These are phyloP conservation scores for Diabrotica virgifera DNA, from an alignment of 1,140 invertebrate genomes.

Conservation along the genomic window DNA sequence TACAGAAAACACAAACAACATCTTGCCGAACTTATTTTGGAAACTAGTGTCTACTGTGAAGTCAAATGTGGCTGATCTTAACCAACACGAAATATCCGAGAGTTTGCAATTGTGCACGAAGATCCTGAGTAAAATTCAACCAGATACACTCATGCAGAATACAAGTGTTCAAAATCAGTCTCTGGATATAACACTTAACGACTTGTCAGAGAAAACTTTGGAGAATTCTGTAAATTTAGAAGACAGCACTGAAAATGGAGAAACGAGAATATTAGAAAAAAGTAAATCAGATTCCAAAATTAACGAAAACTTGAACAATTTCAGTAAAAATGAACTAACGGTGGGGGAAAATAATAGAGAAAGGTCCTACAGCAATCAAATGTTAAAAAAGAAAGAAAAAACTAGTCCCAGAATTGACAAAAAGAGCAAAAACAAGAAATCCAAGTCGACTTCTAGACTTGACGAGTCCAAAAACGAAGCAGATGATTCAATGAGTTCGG, in stretches of 20 bases:
- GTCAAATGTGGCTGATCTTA: slow-evolving; percentile 57
- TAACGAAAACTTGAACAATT: slow-evolving; percentile 55
- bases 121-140: slow-evolving; percentile 75
- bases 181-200: background rate
- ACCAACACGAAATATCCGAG: slow-evolving; percentile 60
- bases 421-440: slow-evolving; percentile 54
- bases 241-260: slow-evolving; percentile 21
- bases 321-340: slow-evolving; percentile 47
- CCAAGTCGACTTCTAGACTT: slow-evolving; percentile 54
- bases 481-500: slow-evolving; percentile 17
- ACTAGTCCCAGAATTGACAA: slow-evolving; percentile 53
- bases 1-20: slow-evolving; percentile 75
- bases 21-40: slow-evolving; percentile 70
- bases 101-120: slow-evolving; percentile 70
- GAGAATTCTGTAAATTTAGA: slow-evolving; percentile 14
- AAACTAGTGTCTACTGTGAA: slow-evolving; percentile 63
- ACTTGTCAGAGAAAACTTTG: slow-evolving; percentile 7
- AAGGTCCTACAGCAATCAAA: slow-evolving; percentile 49
- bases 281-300: slow-evolving; percentile 66
- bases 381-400: slow-evolving; percentile 47
- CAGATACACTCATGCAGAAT: slow-evolving; percentile 44
- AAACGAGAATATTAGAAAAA: slow-evolving; percentile 53
- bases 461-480: slow-evolving; percentile 53
- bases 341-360: slow-evolving; percentile 42
- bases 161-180: slow-evolving; percentile 18